These are phyloP conservation scores for Cyaniris semiargus DNA, from an alignment of 2,888 invertebrate genomes.

Conservation along the genomic window DNA sequence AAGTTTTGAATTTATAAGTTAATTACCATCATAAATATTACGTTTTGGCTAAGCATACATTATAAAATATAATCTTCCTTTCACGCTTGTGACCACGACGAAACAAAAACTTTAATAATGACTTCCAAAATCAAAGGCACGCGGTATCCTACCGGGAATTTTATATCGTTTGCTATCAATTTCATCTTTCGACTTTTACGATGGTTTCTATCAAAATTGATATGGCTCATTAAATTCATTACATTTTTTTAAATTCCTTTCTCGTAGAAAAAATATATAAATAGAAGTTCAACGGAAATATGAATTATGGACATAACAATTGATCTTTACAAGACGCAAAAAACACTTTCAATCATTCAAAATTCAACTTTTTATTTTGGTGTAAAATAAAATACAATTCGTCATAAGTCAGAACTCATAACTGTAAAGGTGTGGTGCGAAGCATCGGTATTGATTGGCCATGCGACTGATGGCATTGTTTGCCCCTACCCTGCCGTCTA, in stretches of 20 bases:
- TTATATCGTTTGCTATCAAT: not conserved
- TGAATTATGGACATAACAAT: not conserved
- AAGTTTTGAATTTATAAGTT: slow-evolving; percentile 1
- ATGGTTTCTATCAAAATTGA: slow-evolving; percentile 1
- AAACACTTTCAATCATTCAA: not conserved
- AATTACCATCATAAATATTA: not conserved
- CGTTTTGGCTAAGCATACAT: not conserved
- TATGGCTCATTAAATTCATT: not conserved
- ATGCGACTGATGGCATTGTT: slow-evolving; percentile 66
- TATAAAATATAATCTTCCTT: slow-evolving; percentile 2
- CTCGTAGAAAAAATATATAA: not conserved
- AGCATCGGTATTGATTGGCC: slow-evolving; percentile 69
- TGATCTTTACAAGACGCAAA: not conserved
- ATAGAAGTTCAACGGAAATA: not conserved
- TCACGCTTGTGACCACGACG: not conserved
- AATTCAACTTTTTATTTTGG: not conserved
- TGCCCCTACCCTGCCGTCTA: slow-evolving; percentile 73
- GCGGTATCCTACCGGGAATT: slow-evolving; percentile 7
- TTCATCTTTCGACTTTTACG: not conserved
- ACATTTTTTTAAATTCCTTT: not conserved
- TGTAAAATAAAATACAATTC: not conserved
- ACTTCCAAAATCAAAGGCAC: not conserved
- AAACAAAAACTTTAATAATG: slow-evolving; percentile 1
- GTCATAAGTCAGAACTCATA: too few relatives aligned
- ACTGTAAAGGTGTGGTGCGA: slow-evolving; percentile 34